Conservation (phyloP, 2,888 invertebrate genomes). For the Ceramica pisi region DNA sequence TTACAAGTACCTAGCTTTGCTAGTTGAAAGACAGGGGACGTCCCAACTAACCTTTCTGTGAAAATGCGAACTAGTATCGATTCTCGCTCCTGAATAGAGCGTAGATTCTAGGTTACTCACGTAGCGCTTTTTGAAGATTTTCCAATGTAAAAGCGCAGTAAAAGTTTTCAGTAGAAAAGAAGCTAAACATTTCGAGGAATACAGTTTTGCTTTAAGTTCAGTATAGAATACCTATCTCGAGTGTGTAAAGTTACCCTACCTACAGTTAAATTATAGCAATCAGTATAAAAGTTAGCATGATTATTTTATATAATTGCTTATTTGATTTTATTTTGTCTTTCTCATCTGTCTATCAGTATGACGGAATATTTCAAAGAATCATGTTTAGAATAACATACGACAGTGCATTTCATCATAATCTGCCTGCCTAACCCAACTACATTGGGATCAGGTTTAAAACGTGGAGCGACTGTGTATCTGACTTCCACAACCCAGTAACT, state of each 20-base stretch:
- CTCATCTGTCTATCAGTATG: too few relatives aligned
- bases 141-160: background rate
- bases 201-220: too few relatives aligned
- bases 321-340: too few relatives aligned
- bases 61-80: slow-evolving; percentile 20
- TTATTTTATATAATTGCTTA: too few relatives aligned
- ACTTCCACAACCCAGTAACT: too few relatives aligned
- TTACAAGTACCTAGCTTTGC: background rate
- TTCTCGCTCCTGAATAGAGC: slow-evolving; percentile 5
- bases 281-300: background rate
- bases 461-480: too few relatives aligned
- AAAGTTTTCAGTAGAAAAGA: slow-evolving; percentile 6
- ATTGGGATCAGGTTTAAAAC: too few relatives aligned
- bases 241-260: too few relatives aligned
- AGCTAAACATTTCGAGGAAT: background rate
- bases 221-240: background rate
- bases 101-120: background rate
- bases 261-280: too few relatives aligned
- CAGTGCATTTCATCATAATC: too few relatives aligned
- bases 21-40: slow-evolving; percentile 8
- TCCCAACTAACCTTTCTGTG: slow-evolving; percentile 34
- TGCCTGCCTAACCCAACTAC: too few relatives aligned
- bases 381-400: slow-evolving; percentile 3
- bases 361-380: background rate
- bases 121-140: slow-evolving; percentile 2